Percentiles rank a stretch among this genome's conserved stretches.
phyloP scores from a whole-genome alignment of 2,113 vertebrate genomes.

The Lepus europaeus region DNA sequence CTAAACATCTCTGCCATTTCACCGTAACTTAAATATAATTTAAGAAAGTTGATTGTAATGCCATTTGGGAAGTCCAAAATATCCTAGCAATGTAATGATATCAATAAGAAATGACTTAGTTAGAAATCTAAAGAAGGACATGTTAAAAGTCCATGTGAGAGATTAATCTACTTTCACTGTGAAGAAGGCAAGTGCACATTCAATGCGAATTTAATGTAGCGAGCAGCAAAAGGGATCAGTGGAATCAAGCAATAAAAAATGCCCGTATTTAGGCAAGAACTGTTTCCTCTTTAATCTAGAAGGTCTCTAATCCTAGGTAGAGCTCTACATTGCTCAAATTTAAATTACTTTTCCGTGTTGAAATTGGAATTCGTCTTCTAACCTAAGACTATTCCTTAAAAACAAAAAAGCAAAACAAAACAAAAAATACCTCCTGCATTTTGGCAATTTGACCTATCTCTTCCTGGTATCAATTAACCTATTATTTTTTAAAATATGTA shows the following conservation, averaged over 20 bases:
- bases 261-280: constrained; percentile 65
- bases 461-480: not conserved
- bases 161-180: constrained; percentile 51
- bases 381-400: not conserved
- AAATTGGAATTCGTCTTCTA: constrained; percentile 27
- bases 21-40: not conserved
- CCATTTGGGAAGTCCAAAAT: constrained; percentile 29
- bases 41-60: constrained; percentile 37
- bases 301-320: constrained; percentile 13
- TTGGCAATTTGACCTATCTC: not conserved
- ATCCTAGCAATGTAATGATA: not conserved
- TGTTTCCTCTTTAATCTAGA: constrained; percentile 58
- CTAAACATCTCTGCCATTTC: not conserved
- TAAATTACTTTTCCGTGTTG: not conserved
- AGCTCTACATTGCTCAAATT: not conserved
- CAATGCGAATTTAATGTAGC: constrained; percentile 66
- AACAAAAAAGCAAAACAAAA: not conserved
- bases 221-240: constrained; percentile 32
- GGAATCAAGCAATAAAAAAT: constrained; percentile 49
- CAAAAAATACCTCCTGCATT: not conserved
- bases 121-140: constrained; percentile 34
- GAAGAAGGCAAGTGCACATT: constrained; percentile 55
- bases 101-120: constrained; percentile 56
- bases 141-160: constrained; percentile 27
- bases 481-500: not conserved